Evolutionary conservation across 1,140 invertebrate genomes (phyloP).

Genomic region (Euura saliciscinereae): DNA sequence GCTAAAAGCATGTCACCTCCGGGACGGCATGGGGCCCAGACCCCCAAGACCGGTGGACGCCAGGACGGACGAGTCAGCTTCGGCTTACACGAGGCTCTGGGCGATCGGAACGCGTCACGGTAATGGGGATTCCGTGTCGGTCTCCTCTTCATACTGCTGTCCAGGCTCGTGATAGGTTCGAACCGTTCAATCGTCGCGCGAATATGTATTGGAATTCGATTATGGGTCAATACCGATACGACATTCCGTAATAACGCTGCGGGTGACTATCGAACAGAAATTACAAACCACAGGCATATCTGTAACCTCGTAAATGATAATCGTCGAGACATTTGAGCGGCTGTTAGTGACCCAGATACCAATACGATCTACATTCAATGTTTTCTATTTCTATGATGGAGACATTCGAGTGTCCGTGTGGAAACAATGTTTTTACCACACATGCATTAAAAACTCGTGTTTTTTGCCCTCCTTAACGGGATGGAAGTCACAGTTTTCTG

Average conservation of each 20-base stretch:
- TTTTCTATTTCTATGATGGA: too few species aligned
- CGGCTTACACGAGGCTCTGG: not conserved
- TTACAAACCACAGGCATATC: not conserved
- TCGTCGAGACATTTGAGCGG: too few species aligned
- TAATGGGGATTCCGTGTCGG: not conserved
- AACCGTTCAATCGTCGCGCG: conserved; percentile 42
- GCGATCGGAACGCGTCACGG: not conserved
- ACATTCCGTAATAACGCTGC: not conserved
- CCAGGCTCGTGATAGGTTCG: too few species aligned
- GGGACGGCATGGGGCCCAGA: not conserved
- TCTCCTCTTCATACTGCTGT: not conserved
- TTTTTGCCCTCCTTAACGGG: too few species aligned
- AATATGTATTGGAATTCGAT: conserved; percentile 45
- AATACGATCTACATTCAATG: too few species aligned
- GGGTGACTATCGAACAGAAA: not conserved
- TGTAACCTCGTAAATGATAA: too few species aligned
- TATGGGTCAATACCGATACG: conserved; percentile 36
- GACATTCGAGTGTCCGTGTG: too few species aligned
- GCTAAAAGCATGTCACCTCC: conserved; percentile 9
- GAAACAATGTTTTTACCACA: too few species aligned
- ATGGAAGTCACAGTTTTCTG: too few species aligned
- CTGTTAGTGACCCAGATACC: too few species aligned
- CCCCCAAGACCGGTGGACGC: too few species aligned
- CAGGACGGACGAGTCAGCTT: not conserved
- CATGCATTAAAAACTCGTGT: too few species aligned